Evolutionary conservation across 2,888 invertebrate genomes (phyloP).

Genomic region (Spilarctia lutea): DNA sequence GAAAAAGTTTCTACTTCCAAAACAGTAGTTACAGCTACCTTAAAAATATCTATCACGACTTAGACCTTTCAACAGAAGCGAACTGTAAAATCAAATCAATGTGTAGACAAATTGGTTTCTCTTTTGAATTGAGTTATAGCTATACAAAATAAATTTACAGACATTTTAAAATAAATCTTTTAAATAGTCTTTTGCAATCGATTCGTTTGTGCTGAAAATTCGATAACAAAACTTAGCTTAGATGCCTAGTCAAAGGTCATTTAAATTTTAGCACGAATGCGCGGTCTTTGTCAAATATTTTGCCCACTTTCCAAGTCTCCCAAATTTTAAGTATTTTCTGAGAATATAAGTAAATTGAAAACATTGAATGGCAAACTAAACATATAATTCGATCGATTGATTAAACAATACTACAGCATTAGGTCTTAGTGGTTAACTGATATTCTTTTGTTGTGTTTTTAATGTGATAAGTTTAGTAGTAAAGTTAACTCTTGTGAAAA

Average conservation of each 20-base stretch:
- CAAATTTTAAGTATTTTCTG: slow-evolving; percentile 19
- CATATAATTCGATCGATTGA: neutral
- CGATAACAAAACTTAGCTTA: slow-evolving; percentile 29
- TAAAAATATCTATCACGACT: slow-evolving; percentile 46
- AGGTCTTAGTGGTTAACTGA: neutral
- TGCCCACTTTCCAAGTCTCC: slow-evolving; percentile 12
- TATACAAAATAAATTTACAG: slow-evolving; percentile 46
- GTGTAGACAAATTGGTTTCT: slow-evolving; percentile 33
- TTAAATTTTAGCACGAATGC: slow-evolving; percentile 44
- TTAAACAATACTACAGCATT: neutral
- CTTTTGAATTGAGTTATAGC: slow-evolving; percentile 47
- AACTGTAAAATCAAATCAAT: slow-evolving; percentile 49
- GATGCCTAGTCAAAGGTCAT: slow-evolving; percentile 41
- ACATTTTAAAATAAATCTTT: slow-evolving; percentile 30
- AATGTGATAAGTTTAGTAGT: neutral
- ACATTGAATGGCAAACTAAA: neutral
- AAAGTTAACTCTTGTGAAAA: neutral
- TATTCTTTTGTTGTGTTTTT: neutral
- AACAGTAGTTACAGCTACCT: slow-evolving; percentile 35
- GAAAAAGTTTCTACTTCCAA: slow-evolving; percentile 31
- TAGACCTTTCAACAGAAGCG: slow-evolving; percentile 30
- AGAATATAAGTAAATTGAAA: slow-evolving; percentile 1
- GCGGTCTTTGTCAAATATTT: slow-evolving; percentile 23
- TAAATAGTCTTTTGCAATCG: slow-evolving; percentile 38
- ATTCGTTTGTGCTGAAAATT: slow-evolving; percentile 30